These are phyloP conservation scores for Tetranychus piercei DNA, from an alignment of 2,888 invertebrate species.

Conservation along the genomic window DNA sequence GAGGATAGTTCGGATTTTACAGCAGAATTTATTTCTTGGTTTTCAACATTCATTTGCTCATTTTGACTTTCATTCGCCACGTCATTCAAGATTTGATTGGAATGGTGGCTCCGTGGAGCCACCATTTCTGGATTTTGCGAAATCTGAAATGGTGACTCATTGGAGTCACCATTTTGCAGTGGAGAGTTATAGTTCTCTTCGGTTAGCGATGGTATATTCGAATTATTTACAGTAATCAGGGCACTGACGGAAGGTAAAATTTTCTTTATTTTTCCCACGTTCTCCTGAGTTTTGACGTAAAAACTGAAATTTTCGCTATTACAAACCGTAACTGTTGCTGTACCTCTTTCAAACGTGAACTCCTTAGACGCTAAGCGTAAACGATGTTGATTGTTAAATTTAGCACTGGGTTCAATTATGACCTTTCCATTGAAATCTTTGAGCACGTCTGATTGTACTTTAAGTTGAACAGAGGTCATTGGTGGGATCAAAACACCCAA, in stretches of 20 bases:
- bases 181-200: too few relatives aligned
- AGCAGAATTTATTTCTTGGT: background rate
- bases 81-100: too few relatives aligned
- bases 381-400: background rate
- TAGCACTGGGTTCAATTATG: background rate
- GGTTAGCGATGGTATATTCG: too few relatives aligned
- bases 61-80: background rate
- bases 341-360: too few relatives aligned
- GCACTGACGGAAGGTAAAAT: background rate
- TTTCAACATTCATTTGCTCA: background rate
- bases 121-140: background rate
- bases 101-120: too few relatives aligned
- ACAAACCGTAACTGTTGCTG: background rate
- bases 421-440: background rate
- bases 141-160: too few relatives aligned
- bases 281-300: background rate
- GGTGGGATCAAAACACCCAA: background rate
- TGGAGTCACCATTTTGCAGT: too few relatives aligned
- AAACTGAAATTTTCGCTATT: background rate
- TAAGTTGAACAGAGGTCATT: background rate
- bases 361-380: too few relatives aligned
- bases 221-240: too few relatives aligned
- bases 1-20: background rate
- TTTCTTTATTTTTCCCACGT: background rate
- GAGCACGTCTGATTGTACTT: background rate